These are phyloP conservation scores for Alosa alosa DNA, from an alignment of 2,113 vertebrate species.

Conservation along the genomic window DNA sequence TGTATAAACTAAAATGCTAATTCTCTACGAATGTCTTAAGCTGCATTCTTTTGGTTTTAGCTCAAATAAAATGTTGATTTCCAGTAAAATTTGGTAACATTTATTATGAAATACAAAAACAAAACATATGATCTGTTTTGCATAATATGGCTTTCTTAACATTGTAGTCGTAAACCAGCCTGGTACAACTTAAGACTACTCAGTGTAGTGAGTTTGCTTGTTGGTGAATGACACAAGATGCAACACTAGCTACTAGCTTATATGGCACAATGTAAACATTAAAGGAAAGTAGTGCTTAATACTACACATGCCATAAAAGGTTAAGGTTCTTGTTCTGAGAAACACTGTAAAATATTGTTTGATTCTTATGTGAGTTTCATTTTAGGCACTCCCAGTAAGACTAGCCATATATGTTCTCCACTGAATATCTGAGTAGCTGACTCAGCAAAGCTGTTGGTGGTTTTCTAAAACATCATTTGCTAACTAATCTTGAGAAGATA, in stretches of 20 bases:
- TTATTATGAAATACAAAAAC: not conserved
- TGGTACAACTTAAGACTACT: too few relatives aligned
- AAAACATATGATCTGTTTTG: not conserved
- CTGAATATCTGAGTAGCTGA: not conserved
- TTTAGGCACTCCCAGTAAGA: not conserved
- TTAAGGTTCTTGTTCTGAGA: not conserved
- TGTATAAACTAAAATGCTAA: not conserved
- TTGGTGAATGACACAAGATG: not conserved
- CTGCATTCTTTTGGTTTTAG: not conserved
- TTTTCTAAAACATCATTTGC: too few relatives aligned
- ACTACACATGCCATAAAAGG: conserved; percentile 25
- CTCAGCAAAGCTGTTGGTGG: not conserved
- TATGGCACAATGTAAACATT: not conserved
- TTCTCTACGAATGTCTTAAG: not conserved
- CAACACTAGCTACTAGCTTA: not conserved
- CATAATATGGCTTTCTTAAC: not conserved
- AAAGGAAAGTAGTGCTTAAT: conserved; percentile 39
- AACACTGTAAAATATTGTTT: not conserved
- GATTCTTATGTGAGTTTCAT: not conserved
- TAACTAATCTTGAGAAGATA: too few relatives aligned
- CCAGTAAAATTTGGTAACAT: not conserved
- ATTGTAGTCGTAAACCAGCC: too few relatives aligned
- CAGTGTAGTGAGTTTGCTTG: not conserved
- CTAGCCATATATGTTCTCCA: not conserved
- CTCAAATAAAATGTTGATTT: not conserved